Evolutionary conservation across 2,113 vertebrate species (phyloP).

Genomic region (Prinia subflava): DNA sequence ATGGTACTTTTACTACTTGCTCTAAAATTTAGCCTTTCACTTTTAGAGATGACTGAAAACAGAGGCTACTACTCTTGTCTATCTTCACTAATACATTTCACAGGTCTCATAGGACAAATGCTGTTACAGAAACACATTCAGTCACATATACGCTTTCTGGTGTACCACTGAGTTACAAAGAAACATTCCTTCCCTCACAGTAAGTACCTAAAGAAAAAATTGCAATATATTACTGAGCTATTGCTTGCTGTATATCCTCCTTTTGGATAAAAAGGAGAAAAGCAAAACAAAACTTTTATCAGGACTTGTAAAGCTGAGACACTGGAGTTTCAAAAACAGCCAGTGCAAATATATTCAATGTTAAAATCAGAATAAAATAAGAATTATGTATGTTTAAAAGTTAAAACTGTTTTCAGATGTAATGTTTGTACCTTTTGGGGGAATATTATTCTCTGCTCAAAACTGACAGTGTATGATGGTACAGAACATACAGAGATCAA

Average conservation of each 20-base stretch:
- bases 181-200: neutral
- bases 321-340: neutral
- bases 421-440: neutral
- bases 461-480: neutral
- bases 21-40: neutral
- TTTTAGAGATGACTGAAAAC: neutral
- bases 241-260: neutral
- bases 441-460: neutral
- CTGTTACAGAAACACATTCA: neutral
- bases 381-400: neutral
- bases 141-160: fast-evolving
- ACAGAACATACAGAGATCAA: neutral
- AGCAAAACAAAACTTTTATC: neutral
- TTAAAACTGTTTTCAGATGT: neutral
- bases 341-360: neutral
- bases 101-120: neutral
- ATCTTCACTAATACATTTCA: neutral
- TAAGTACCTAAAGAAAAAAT: neutral
- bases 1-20: neutral
- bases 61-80: neutral
- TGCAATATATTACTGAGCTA: neutral
- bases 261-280: neutral
- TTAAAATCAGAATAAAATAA: neutral
- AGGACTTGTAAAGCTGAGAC: neutral
- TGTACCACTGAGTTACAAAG: neutral